Evolutionary conservation across 2,797 vertebrate species (phyloP).

Genomic region (Steatocranus sp.): DNA sequence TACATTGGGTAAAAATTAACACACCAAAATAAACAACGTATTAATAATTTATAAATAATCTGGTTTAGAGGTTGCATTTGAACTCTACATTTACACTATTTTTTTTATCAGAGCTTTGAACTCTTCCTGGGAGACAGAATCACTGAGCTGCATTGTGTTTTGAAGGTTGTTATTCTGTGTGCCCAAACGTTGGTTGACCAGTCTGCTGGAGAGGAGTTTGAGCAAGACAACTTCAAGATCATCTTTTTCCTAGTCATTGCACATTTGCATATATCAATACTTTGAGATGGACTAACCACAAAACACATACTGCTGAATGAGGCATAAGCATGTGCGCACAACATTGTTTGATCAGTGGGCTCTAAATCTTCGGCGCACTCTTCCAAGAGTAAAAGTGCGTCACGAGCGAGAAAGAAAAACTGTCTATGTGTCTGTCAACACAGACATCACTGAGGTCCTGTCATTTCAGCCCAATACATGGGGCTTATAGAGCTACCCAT

Average conservation of each 20-base stretch:
- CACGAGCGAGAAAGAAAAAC: conserved; percentile 21
- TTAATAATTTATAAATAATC: neutral
- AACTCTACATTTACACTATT: neutral
- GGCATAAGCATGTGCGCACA: neutral
- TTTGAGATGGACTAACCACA: neutral
- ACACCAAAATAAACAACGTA: neutral
- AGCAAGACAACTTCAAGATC: neutral
- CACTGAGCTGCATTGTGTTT: neutral
- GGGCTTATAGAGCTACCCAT: neutral
- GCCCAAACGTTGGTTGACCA: neutral
- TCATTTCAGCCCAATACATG: neutral
- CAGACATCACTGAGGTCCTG: neutral
- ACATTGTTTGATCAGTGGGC: conserved; percentile 34
- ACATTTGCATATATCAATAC: neutral
- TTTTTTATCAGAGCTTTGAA: neutral
- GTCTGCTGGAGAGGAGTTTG: neutral
- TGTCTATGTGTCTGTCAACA: neutral
- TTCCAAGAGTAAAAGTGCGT: conserved; percentile 52
- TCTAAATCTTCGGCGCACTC: conserved; percentile 24
- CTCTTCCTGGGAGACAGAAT: neutral
- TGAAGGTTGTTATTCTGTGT: neutral
- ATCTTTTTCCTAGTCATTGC: neutral
- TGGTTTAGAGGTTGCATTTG: neutral
- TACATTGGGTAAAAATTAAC: neutral
- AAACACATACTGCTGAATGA: conserved; percentile 1